These are phyloP conservation scores for Cyprinodon brontotheroides DNA, from an alignment of 2,113 vertebrate genomes.

Conservation along the genomic window DNA sequence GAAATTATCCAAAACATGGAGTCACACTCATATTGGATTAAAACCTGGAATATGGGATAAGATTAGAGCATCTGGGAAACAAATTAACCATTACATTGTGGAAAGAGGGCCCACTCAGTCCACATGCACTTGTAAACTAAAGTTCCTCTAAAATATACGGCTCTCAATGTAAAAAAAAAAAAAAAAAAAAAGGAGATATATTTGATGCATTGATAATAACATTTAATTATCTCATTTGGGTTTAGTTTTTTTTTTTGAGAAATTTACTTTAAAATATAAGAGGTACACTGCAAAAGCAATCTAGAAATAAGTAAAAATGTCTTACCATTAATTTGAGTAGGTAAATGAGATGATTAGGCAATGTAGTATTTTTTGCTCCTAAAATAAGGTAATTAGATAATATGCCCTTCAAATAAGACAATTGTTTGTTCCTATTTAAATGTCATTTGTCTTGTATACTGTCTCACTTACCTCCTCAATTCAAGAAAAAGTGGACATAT, in stretches of 20 bases:
- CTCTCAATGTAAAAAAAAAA: not conserved
- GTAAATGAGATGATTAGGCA: too few species aligned
- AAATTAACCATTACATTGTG: conserved; percentile 68
- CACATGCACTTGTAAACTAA: conserved; percentile 53
- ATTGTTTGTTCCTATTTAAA: too few species aligned
- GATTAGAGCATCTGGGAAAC: conserved; percentile 60
- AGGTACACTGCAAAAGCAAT: not conserved
- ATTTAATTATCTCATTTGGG: not conserved
- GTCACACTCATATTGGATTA: conserved; percentile 33
- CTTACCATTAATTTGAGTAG: too few species aligned
- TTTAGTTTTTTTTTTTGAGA: not conserved
- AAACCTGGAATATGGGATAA: conserved; percentile 26
- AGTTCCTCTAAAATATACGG: conserved; percentile 44
- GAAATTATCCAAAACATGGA: conserved; percentile 21
- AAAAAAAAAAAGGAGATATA: too few species aligned
- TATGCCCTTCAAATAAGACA: too few species aligned
- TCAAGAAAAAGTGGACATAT: too few species aligned
- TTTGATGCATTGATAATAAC: not conserved
- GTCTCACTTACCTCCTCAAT: too few species aligned
- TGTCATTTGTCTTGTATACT: too few species aligned
- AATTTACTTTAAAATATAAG: not conserved
- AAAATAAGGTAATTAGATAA: too few species aligned
- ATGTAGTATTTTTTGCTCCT: too few species aligned
- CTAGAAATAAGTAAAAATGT: too few species aligned
- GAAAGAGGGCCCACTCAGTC: conserved; percentile 64